Conservation (phyloP, 2,113 vertebrate genomes). For the Nansenia antarctica region DNA sequence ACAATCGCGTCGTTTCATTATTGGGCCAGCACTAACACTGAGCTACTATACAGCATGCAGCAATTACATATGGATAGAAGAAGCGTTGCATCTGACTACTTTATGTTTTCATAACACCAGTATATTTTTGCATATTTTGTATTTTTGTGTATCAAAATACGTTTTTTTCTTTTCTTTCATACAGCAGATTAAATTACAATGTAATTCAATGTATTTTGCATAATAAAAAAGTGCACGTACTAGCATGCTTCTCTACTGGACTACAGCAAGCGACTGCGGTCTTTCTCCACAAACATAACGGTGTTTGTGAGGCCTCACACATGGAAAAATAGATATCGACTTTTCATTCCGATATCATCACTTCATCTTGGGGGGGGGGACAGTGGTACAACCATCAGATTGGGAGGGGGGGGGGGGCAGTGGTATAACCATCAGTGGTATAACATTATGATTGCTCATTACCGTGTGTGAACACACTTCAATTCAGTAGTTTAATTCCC, state of each 20-base stretch:
- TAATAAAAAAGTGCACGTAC: constrained; percentile 33
- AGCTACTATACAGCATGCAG: constrained; percentile 50
- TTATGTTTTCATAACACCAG: constrained; percentile 55
- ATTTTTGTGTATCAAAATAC: no score
- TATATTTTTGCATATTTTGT: constrained; percentile 51
- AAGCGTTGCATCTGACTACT: background rate
- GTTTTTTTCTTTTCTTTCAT: no score
- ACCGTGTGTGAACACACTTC: no score
- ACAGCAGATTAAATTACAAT: constrained; percentile 45
- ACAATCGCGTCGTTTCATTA: no score
- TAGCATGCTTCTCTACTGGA: constrained; percentile 47
- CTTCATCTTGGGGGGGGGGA: background rate
- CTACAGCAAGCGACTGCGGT: constrained; percentile 10
- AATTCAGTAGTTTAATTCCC: no score
- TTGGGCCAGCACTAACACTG: constrained; percentile 4
- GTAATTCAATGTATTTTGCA: no score
- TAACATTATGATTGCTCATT: no score
- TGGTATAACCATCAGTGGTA: no score
- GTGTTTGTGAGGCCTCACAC: background rate
- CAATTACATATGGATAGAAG: background rate
- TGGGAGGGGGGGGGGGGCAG: no score
- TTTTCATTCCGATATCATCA: background rate
- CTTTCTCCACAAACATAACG: background rate
- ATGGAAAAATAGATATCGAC: no score
- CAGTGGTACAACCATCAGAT: background rate